Conservation (phyloP, 2,113 vertebrate species). For the Paralichthys olivaceus region DNA sequence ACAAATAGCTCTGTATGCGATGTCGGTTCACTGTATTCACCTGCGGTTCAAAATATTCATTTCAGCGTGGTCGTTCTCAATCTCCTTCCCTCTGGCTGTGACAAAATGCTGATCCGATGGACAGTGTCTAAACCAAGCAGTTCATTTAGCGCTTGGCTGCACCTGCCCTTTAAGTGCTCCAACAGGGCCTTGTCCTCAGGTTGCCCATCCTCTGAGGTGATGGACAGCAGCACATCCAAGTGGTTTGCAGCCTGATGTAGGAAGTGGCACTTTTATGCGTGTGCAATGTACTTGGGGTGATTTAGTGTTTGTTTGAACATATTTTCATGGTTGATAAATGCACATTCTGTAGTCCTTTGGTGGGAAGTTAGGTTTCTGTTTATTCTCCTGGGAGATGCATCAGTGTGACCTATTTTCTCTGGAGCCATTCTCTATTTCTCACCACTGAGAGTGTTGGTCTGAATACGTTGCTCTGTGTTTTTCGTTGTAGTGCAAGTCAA, state of each 20-base stretch:
- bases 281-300: not conserved
- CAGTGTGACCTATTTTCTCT: conserved; percentile 54
- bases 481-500: conserved; percentile 7
- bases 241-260: conserved; percentile 9
- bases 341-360: conserved; percentile 10
- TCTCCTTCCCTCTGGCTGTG: conserved; percentile 54
- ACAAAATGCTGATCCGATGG: conserved; percentile 59
- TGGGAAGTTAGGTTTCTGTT: conserved; percentile 20
- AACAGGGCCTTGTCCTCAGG: conserved; percentile 48
- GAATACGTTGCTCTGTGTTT: conserved; percentile 27
- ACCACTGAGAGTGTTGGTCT: conserved; percentile 30
- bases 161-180: conserved; percentile 62
- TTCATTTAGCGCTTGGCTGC: conserved; percentile 75
- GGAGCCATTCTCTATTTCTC: conserved; percentile 4
- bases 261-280: conserved; percentile 1
- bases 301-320: not conserved
- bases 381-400: conserved; percentile 36
- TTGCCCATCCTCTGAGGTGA: conserved; percentile 43
- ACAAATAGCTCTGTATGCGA: conserved; percentile 1
- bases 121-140: conserved; percentile 74
- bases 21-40: conserved; percentile 19
- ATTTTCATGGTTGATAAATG: conserved; percentile 19
- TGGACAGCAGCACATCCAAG: conserved; percentile 25
- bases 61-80: conserved; percentile 25
- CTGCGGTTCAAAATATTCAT: conserved; percentile 38